Evolutionary conservation across 2,888 invertebrate genomes (phyloP), one percentile per base, ranked within the genome.

Genomic region (Plebejus anna): DNA sequence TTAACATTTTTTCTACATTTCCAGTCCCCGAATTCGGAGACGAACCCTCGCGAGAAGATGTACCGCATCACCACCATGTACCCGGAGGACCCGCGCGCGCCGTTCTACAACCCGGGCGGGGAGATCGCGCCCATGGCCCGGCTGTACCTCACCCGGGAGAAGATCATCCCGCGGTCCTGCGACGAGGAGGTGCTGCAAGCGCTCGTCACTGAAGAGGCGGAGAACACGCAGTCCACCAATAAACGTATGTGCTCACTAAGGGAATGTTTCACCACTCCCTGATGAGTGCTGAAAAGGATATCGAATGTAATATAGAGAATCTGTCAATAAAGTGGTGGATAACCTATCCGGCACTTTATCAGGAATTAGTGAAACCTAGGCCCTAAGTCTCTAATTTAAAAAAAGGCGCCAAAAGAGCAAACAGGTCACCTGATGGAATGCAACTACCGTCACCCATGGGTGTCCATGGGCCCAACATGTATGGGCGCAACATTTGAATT

Each of bases 41-140:
- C 97, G 0, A 91, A 94, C 9, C 97, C 97, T 0, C 96, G 96
- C 78, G 97, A 98, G 88, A 95, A 96, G 81, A 99, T 99, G 94
- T 96, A 96, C 83, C 95, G 96, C 78, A 99, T 99, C 83, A 99
- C 99, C 0, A 96, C 97, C 2, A 97, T 96, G 89, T 97, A 97
- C 88, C 99, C 99, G 0, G 97, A 98, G 89, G 98, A 99, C 92
- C 97, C 97, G 0, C 95, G 97, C 78, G 97, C 98, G 0, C 99
- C 99, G 0, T 99, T 99, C 90, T 99, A 97, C 90, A 96, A 97
- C 86, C 96, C 96, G 0, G 89, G 94, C 3, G 94, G 87, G 36
- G 95, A 95, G 76, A 97, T 99, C 94, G 95, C 95, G 59, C 98
- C 99, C 0, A 89, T 99, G 87, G 99, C 99, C 0, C 84, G 92